Evolutionary conservation across 92 coral and sea anemone species (phyloP), one percentile per base, ranked within the genome.

Genomic region (Phymanthus crucifer): DNA sequence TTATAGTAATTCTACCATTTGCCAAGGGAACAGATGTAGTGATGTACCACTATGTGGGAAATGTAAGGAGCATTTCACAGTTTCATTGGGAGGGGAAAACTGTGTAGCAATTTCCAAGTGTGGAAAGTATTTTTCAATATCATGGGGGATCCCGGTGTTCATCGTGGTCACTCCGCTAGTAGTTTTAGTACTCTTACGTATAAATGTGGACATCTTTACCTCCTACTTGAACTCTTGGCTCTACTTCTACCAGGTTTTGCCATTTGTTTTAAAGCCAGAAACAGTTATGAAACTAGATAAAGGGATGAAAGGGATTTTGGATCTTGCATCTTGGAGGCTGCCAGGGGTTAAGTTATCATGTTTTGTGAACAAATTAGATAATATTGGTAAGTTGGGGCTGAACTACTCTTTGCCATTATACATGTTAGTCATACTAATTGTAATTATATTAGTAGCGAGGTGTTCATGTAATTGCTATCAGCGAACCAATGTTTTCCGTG

Each of bases 161-260:
- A 76, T 84, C 6, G 64, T 89, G 54, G 73, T 78, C 11, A 87
- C 81, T 32, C 68, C 90, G 13, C 18, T 92, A 11, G 48, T 74
- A 21, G 95, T 92, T 33, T 79, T 95, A 74, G 33, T 80, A 9
- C 85, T 95, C 40, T 84, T 95, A 48, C 91, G 89, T 46, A 83
- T 92, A 69, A 89, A 93, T 66, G 32, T 93, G 32, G 93, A 95
- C 64, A 88, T 90, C 65, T 92, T 95, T 66, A 88, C 98, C 66
- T 78, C 89, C 61, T 93, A 91, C 50, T 76, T 95, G 26, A 90
- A 84, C 82, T 79, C 98, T 19, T 95, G 98, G 98, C 82, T 95
- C 37, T 95, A 90, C 58, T 93, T 92, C 18, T 95, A 92, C 50
- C 98, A 95, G 56, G 85, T 92, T 26, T 82, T 95, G 10, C 48